Percentiles rank a stretch among this genome's conserved stretches.
Conservation (phyloP, 2,888 invertebrate genomes). For the Acanthopleura granulata region DNA sequence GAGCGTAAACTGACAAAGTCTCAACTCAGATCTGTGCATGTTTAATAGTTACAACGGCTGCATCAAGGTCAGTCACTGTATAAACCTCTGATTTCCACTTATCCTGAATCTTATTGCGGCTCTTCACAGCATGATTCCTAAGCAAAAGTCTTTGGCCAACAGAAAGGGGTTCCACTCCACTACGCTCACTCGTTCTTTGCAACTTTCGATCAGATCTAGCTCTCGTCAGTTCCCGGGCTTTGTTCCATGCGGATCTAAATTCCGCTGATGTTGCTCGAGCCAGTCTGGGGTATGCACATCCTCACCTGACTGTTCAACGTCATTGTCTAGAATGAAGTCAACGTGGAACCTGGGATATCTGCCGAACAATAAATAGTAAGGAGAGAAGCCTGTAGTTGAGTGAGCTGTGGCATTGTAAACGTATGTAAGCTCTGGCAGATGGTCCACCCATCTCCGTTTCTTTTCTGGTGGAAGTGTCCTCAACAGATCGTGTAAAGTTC, state of each 20-base stretch:
- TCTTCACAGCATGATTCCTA: conserved; percentile 5
- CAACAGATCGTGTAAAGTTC: conserved; percentile 25
- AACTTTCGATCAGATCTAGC: background rate
- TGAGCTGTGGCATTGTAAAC: conserved; percentile 24
- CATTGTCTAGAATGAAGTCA: background rate
- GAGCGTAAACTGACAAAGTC: background rate
- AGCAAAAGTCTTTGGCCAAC: conserved; percentile 12
- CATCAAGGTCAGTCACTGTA: background rate
- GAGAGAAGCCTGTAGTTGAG: conserved; percentile 21
- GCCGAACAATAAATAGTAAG: conserved; percentile 24
- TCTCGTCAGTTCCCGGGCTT: background rate
- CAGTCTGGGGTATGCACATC: too few relatives aligned
- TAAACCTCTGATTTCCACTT: background rate
- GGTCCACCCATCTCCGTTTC: conserved; percentile 20
- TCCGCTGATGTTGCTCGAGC: too few relatives aligned
- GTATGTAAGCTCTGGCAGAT: conserved; percentile 18
- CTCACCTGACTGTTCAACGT: too few relatives aligned
- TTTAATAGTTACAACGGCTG: conserved; percentile 19
- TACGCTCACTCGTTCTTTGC: too few relatives aligned
- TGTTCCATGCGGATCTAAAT: too few relatives aligned
- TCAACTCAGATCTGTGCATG: conserved; percentile 24
- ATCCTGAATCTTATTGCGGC: conserved; percentile 6
- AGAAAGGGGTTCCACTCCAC: background rate
- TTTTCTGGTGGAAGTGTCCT: conserved; percentile 18
- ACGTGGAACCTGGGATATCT: conserved; percentile 25